Evolutionary conservation across 37 sponge, comb jelly and placozoan species (phyloP).

Genomic region (Spongia lamella): DNA sequence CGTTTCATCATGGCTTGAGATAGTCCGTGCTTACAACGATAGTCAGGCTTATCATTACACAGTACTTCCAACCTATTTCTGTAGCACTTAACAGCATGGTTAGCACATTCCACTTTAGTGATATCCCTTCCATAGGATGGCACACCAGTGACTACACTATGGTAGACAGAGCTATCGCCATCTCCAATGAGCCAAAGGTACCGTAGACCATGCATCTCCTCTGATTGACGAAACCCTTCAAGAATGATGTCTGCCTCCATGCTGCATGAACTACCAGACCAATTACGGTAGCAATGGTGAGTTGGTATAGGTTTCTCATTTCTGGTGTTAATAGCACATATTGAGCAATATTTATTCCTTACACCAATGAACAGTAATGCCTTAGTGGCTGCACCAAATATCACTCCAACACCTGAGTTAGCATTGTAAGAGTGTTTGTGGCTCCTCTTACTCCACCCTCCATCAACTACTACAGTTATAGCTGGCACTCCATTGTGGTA

Average conservation of each 20-base stretch:
- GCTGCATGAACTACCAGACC: conserved; percentile 14
- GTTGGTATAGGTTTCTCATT: no score
- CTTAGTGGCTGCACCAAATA: conserved; percentile 17
- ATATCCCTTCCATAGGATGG: conserved; percentile 1
- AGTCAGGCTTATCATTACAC: conserved; percentile 14
- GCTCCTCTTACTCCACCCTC: no score
- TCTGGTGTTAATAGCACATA: neutral
- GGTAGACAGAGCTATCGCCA: conserved; percentile 18
- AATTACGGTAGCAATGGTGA: conserved; percentile 26
- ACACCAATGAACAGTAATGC: conserved; percentile 12
- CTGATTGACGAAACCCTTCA: conserved; percentile 7
- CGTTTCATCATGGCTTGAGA: conserved; percentile 4
- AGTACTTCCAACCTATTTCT: conserved; percentile 18
- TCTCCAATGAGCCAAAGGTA: conserved; percentile 12
- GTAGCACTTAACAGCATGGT: conserved; percentile 16
- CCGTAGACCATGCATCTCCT: conserved; percentile 9
- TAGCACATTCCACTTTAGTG: conserved; percentile 22
- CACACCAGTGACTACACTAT: neutral
- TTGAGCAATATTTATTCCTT: conserved; percentile 1
- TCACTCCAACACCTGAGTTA: conserved; percentile 18
- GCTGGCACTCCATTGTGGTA: no score
- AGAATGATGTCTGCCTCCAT: conserved; percentile 24
- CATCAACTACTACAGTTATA: no score
- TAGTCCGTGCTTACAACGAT: conserved; percentile 9
- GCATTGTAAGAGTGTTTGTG: conserved; percentile 28